A percentile compares a stretch with the other conserved stretches of the same genome.
Conservation (phyloP, 2,113 vertebrate species). For the Cromileptes altivelis region DNA sequence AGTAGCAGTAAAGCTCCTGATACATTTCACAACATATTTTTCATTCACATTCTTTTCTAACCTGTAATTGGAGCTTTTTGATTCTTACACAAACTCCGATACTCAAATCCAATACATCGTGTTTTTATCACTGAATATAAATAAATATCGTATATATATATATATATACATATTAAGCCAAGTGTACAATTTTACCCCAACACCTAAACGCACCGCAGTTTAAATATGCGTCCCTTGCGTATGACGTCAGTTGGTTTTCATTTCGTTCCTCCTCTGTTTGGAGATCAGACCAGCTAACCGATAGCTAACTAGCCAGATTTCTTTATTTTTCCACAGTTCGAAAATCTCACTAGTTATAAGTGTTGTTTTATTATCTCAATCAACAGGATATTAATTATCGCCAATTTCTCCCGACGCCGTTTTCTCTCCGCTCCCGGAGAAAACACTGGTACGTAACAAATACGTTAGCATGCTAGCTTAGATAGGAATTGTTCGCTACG, state of each 20-base stretch:
- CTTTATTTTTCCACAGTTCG: background rate
- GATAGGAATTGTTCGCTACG: slow-evolving; percentile 27
- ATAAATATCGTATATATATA: no score
- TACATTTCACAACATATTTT: no score
- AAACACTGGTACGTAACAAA: slow-evolving; percentile 66
- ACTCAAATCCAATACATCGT: no score
- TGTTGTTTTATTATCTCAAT: background rate
- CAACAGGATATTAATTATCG: background rate
- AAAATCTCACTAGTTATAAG: background rate
- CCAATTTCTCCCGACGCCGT: background rate
- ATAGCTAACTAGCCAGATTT: slow-evolving; percentile 25
- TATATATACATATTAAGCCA: no score
- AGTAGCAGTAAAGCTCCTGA: no score
- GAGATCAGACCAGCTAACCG: slow-evolving; percentile 16
- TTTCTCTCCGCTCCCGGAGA: slow-evolving; percentile 35
- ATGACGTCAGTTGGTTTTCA: slow-evolving; percentile 47
- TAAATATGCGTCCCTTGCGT: background rate
- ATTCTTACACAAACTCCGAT: no score
- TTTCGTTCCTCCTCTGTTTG: slow-evolving; percentile 34
- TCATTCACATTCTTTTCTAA: no score
- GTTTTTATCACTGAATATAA: no score
- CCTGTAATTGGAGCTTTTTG: no score
- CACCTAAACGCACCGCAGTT: slow-evolving; percentile 20
- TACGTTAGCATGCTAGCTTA: slow-evolving; percentile 51
- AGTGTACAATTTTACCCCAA: background rate